These are phyloP conservation scores for Brachionus paranguensis DNA, from an alignment of 1,140 invertebrate genomes.

Conservation along the genomic window DNA sequence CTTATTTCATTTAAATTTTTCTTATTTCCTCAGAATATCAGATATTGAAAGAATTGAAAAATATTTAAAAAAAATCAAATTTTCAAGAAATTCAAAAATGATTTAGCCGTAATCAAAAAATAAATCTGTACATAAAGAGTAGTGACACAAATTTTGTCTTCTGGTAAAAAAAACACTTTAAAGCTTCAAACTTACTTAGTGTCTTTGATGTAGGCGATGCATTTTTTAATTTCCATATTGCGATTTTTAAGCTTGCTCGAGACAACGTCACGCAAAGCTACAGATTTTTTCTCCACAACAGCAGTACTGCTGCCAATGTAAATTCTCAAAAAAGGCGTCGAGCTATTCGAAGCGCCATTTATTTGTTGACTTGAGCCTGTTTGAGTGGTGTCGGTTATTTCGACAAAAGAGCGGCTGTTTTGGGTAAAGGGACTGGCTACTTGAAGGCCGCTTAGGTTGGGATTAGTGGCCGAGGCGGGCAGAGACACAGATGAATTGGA, in stretches of 20 bases:
- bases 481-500: neutral
- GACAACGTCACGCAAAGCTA: neutral
- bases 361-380: neutral
- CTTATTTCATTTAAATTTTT: too few relatives aligned
- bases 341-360: neutral
- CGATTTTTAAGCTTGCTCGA: conserved; percentile 25
- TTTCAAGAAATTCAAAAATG: too few relatives aligned
- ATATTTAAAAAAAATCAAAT: too few relatives aligned
- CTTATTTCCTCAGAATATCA: too few relatives aligned
- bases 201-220: conserved; percentile 15
- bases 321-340: conserved; percentile 26
- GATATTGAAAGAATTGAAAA: too few relatives aligned
- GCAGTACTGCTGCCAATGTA: conserved; percentile 28
- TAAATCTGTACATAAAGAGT: too few relatives aligned
- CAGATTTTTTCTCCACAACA: conserved; percentile 35
- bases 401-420: conserved; percentile 35
- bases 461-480: neutral
- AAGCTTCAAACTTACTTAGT: neutral
- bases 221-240: conserved; percentile 29
- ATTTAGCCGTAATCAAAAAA: too few relatives aligned
- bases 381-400: neutral
- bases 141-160: too few relatives aligned
- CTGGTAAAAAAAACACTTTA: too few relatives aligned
- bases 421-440: neutral
- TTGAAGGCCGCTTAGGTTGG: neutral